phyloP scores from a whole-genome alignment of 2,797 vertebrate genomes.

The Manis pentadactyla region DNA sequence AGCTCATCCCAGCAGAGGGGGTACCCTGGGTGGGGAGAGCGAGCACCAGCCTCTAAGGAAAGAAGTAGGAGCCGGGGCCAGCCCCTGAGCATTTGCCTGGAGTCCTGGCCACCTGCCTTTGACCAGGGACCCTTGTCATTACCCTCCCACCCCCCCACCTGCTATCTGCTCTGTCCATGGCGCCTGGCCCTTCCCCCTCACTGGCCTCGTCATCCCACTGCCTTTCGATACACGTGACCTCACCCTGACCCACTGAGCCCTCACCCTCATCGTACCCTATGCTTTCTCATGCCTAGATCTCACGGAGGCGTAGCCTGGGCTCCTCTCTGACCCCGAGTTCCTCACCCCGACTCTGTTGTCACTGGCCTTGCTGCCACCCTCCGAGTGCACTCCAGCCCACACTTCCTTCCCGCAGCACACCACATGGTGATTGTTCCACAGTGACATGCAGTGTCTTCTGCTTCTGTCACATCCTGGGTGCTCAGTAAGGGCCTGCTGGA shows the following conservation, averaged over 20 bases:
- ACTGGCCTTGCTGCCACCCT: not conserved
- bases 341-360: not conserved
- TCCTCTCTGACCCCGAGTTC: not conserved
- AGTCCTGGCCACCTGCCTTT: not conserved
- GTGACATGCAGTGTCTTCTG: not conserved
- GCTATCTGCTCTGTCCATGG: not conserved
- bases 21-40: not conserved
- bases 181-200: too few relatives aligned
- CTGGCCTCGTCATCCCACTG: not conserved
- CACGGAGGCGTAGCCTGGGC: not conserved
- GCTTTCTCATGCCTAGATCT: not conserved
- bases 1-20: too few relatives aligned
- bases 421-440: too few relatives aligned
- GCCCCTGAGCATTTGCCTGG: not conserved
- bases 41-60: not conserved
- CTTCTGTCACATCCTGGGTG: not conserved
- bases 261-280: too few relatives aligned
- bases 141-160: too few relatives aligned
- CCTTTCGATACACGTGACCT: not conserved
- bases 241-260: not conserved
- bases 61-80: not conserved
- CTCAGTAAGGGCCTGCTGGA: not conserved
- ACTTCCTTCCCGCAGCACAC: not conserved
- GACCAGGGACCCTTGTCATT: not conserved
- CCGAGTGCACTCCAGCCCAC: too few relatives aligned